phyloP scores from a whole-genome alignment of 1,140 invertebrate species.

The Campodea augens region DNA sequence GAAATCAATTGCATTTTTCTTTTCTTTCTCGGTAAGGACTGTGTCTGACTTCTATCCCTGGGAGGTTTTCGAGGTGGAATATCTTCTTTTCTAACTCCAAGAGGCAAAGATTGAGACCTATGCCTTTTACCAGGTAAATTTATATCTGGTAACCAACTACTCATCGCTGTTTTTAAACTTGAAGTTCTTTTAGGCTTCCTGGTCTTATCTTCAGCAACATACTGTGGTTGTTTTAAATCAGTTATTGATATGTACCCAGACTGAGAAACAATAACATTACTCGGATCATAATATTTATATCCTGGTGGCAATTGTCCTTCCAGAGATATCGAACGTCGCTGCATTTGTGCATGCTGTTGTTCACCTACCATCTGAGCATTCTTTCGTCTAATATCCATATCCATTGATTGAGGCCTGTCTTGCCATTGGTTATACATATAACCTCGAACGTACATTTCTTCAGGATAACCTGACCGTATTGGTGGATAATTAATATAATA shows the following conservation, averaged over 20 bases:
- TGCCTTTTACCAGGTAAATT: constrained; percentile 48
- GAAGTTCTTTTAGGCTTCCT: constrained; percentile 48
- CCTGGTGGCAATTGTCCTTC: not conserved
- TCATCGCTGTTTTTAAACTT: constrained; percentile 58
- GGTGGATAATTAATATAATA: constrained; percentile 25
- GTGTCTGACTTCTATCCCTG: not conserved
- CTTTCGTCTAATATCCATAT: constrained; percentile 25
- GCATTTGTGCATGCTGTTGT: constrained; percentile 15
- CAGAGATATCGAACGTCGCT: constrained; percentile 8
- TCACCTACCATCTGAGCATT: constrained; percentile 20
- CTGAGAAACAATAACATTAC: constrained; percentile 48
- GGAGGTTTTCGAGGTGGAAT: constrained; percentile 22
- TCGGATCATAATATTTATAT: constrained; percentile 27
- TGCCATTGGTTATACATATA: constrained; percentile 6
- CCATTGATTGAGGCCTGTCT: constrained; percentile 14
- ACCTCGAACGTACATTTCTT: not conserved
- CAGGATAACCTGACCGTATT: constrained; percentile 15
- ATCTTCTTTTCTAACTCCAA: constrained; percentile 39
- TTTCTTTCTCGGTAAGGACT: constrained; percentile 32
- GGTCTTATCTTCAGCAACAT: constrained; percentile 30
- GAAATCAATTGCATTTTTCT: constrained; percentile 57
- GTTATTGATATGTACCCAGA: constrained; percentile 61
- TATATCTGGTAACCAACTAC: constrained; percentile 58
- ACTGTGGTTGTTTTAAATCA: constrained; percentile 35
- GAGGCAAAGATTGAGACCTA: constrained; percentile 58